Base-by-base conservation (phyloP, 2,797 vertebrate species). In the Oreochromis mossambicus region DNA sequence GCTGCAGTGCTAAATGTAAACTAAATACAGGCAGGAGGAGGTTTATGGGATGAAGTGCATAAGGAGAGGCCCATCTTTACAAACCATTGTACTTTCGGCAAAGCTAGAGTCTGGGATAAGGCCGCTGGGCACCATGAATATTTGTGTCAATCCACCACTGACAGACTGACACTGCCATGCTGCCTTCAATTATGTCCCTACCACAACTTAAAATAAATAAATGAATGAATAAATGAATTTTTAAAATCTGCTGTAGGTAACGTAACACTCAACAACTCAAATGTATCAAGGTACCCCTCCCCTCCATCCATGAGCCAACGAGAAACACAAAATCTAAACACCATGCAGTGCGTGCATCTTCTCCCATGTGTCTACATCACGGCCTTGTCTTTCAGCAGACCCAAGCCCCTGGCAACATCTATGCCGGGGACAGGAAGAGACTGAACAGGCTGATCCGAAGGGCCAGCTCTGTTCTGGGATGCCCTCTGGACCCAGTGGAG, bases 351-450 rank as follows among this genome's bases (percentile, higher is more conserved):
- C 80, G 82, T 76, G 77, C 80, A 63, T 87, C 77, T 50, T 78
- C 73, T 85, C 54, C 79, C 19, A 17, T 79, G 75, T 86, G 91
- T 88, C 94, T 86, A 89, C 82, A 70, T 68, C 86, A 75, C 43
- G 52, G 19, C 51, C 81, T 86, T 82, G 89, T 90, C 88, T 90
- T 89, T 87, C 86, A 89, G 79, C 82, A 78, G 51, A 85, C 80
- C 54, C 78, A 46, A 66, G 79, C 70, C 50, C 6, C n/a, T n/a
- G n/a, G n/a, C n/a, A n/a, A n/a, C n/a, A n/a, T n/a, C n/a, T n/a
- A n/a, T n/a, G n/a, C n/a, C n/a, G n/a, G n/a, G n/a, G n/a, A n/a
- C n/a, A n/a, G n/a, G n/a, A n/a, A n/a, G n/a, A n/a, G n/a, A n/a
- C n/a, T n/a, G n/a, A n/a, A n/a, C n/a, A n/a, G n/a, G n/a, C n/a